These are phyloP conservation scores for Solen grandis DNA, from an alignment of 1,140 invertebrate genomes.

Conservation along the genomic window DNA sequence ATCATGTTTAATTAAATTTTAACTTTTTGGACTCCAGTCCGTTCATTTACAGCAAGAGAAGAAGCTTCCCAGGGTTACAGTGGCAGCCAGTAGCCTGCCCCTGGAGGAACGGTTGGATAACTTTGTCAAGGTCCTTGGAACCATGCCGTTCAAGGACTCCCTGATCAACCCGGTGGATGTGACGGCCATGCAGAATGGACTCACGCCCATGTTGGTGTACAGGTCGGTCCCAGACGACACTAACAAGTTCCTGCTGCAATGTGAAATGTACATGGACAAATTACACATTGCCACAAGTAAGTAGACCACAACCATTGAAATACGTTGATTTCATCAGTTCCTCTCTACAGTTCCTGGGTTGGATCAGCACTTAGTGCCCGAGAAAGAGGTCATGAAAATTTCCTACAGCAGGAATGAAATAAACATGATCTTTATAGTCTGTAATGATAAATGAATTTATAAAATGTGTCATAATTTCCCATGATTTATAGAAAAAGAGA, in stretches of 20 bases:
- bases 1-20: background rate
- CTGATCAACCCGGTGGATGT: slow-evolving; percentile 64
- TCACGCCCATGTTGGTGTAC: slow-evolving; percentile 66
- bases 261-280: slow-evolving; percentile 67
- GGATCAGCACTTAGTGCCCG: too few species aligned
- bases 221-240: slow-evolving; percentile 9
- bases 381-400: too few species aligned
- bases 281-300: slow-evolving; percentile 59
- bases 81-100: slow-evolving; percentile 19
- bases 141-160: slow-evolving; percentile 53
- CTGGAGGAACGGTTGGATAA: slow-evolving; percentile 50
- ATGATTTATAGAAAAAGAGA: too few species aligned
- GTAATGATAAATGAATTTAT: too few species aligned
- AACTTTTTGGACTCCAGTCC: background rate
- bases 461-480: too few species aligned
- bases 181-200: slow-evolving; percentile 52
- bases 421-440: too few species aligned
- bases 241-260: slow-evolving; percentile 22
- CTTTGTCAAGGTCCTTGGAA: slow-evolving; percentile 53
- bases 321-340: too few species aligned
- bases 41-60: background rate
- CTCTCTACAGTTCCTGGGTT: too few species aligned
- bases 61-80: background rate
- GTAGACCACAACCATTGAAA: too few species aligned
- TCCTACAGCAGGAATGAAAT: too few species aligned